A percentile compares a stretch with the other conserved stretches of the same genome.
Evolutionary conservation across 2,888 invertebrate species (phyloP).

Genomic region (Julus scandinavius): DNA sequence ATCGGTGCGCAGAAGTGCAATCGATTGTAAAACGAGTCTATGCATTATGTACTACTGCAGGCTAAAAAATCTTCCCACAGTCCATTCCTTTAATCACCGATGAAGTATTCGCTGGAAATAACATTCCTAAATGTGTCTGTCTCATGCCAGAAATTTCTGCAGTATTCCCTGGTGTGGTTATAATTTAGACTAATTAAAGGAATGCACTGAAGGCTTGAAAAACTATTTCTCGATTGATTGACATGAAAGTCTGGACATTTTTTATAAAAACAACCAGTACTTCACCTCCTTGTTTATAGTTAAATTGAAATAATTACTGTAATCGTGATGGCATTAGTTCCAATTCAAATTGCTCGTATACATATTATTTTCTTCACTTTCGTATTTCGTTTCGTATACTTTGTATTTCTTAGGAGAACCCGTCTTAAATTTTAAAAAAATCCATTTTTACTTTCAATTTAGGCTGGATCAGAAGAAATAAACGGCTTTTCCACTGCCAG

Average conservation of each 20-base stretch:
- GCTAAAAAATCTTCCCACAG: too few species aligned
- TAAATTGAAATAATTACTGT: background rate
- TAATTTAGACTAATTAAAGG: background rate
- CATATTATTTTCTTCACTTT: background rate
- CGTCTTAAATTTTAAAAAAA: background rate
- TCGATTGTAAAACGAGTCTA: too few species aligned
- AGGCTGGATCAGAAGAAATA: background rate
- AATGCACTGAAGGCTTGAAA: background rate
- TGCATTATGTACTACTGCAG: too few species aligned
- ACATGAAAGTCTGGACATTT: too few species aligned
- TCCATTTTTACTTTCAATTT: background rate
- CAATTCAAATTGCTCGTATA: background rate
- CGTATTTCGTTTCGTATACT: background rate
- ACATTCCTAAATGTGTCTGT: too few species aligned
- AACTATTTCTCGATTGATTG: background rate
- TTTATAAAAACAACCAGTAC: too few species aligned
- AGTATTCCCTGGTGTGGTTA: background rate
- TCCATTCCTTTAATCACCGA: too few species aligned
- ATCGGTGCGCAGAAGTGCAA: too few species aligned
- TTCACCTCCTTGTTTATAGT: too few species aligned
- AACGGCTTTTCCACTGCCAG: conserved; percentile 7
- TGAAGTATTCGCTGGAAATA: too few species aligned
- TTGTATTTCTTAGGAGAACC: background rate
- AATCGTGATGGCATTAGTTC: background rate
- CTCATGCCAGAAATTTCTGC: too few species aligned